These are phyloP conservation scores for Xenentodon cancila DNA, from an alignment of 2,797 vertebrate genomes.

Conservation along the genomic window DNA sequence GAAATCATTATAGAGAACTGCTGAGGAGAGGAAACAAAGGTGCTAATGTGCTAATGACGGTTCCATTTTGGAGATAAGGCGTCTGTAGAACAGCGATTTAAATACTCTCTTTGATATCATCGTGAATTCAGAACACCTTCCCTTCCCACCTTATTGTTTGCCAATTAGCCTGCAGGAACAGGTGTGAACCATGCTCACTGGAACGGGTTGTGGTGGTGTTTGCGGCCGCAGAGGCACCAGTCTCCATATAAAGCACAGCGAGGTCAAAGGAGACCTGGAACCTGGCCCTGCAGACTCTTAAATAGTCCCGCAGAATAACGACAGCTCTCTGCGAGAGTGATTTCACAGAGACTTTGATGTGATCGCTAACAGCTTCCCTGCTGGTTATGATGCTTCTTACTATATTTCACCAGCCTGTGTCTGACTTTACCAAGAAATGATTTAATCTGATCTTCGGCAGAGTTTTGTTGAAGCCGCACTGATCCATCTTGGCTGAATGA, in stretches of 20 bases:
- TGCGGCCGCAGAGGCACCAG: conserved; percentile 27
- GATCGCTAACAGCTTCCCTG: conserved; percentile 71
- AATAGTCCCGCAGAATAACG: conserved; percentile 63
- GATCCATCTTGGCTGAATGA: conserved; percentile 67
- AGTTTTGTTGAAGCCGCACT: conserved; percentile 75
- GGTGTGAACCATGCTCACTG: conserved; percentile 46
- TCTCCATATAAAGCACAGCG: conserved; percentile 43
- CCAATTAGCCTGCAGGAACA: conserved; percentile 68
- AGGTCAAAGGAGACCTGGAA: conserved; percentile 52
- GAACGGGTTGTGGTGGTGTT: conserved; percentile 41
- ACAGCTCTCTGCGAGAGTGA: conserved; percentile 71
- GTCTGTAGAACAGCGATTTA: conserved; percentile 47
- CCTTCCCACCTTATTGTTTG: conserved; percentile 58
- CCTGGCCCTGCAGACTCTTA: conserved; percentile 56
- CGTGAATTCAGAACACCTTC: conserved; percentile 56
- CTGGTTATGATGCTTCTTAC: conserved; percentile 55
- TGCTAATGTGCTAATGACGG: conserved; percentile 17
- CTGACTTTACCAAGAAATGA: conserved; percentile 66
- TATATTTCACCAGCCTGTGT: conserved; percentile 48
- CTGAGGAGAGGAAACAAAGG: conserved; percentile 41
- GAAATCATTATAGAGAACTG: conserved; percentile 23
- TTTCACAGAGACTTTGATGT: conserved; percentile 81
- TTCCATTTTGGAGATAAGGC: conserved; percentile 43
- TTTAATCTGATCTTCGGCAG: conserved; percentile 77
- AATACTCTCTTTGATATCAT: conserved; percentile 58